Evolutionary conservation across 2,888 invertebrate species (phyloP).

Genomic region (Mellilla xanthometata): DNA sequence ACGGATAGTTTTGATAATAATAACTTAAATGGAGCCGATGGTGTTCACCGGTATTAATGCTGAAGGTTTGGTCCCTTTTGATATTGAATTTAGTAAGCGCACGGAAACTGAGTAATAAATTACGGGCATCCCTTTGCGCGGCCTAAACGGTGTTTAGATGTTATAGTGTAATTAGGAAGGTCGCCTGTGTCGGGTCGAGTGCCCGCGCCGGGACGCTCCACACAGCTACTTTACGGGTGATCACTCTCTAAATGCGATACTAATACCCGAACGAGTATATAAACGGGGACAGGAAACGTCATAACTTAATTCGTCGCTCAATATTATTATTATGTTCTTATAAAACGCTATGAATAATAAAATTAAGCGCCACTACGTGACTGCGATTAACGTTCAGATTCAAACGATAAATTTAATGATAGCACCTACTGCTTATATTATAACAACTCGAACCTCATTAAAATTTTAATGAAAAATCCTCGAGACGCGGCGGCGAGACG

Average conservation of each 20-base stretch:
- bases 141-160: slow-evolving; percentile 60
- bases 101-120: slow-evolving; percentile 67
- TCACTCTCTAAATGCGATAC: slow-evolving; percentile 39
- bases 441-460: slow-evolving; percentile 24
- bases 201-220: slow-evolving; percentile 33
- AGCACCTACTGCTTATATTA: slow-evolving; percentile 7
- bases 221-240: slow-evolving; percentile 37
- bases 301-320: slow-evolving; percentile 25
- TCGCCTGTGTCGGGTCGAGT: slow-evolving; percentile 45
- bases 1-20: slow-evolving; percentile 53
- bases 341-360: slow-evolving; percentile 15
- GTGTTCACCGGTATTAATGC: slow-evolving; percentile 60
- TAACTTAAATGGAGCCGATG: slow-evolving; percentile 69
- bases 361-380: slow-evolving; percentile 13
- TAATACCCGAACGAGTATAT: slow-evolving; percentile 28
- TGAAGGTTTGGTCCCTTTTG: slow-evolving; percentile 56
- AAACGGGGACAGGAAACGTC: slow-evolving; percentile 35
- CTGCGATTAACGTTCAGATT: slow-evolving; percentile 5
- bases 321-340: slow-evolving; percentile 25
- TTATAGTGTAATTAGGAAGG: slow-evolving; percentile 58
- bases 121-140: slow-evolving; percentile 54
- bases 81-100: slow-evolving; percentile 67
- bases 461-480: slow-evolving; percentile 30
- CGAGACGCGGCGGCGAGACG: slow-evolving; percentile 3
- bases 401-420: slow-evolving; percentile 11